These are phyloP conservation scores for Philereme vetulata DNA, from an alignment of 2,888 invertebrate genomes.

Conservation along the genomic window DNA sequence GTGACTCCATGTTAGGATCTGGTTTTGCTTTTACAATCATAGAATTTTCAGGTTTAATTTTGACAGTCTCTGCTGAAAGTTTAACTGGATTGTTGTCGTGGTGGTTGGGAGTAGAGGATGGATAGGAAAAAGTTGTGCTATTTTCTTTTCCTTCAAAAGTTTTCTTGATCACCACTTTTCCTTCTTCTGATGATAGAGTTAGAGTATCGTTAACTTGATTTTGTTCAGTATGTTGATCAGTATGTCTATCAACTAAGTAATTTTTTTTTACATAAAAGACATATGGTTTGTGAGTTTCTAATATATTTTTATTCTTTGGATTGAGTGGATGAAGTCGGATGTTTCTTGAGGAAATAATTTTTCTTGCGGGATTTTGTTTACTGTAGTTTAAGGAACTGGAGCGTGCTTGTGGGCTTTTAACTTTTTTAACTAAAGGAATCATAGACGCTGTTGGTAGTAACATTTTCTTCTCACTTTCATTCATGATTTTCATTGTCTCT, in stretches of 20 bases:
- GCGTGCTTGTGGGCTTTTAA: not conserved
- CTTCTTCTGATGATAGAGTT: not conserved
- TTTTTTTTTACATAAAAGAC: not conserved
- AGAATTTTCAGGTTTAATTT: not conserved
- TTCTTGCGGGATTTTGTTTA: not conserved
- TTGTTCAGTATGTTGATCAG: not conserved
- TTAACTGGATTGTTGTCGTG: not conserved
- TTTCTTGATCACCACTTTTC: not conserved
- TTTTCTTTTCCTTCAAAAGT: not conserved
- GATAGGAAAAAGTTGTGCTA: not conserved
- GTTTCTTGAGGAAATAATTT: constrained; percentile 1
- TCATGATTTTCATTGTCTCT: not conserved
- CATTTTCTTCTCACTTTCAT: constrained; percentile 1
- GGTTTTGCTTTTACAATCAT: constrained; percentile 1
- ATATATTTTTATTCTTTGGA: not conserved
- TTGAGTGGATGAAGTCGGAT: not conserved
- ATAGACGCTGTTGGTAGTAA: too few relatives aligned
- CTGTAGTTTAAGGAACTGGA: not conserved
- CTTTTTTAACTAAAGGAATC: too few relatives aligned
- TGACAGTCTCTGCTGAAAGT: not conserved
- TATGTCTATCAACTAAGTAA: not conserved
- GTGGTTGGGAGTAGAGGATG: not conserved
- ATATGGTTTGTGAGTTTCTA: not conserved
- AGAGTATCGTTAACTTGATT: constrained; percentile 1
- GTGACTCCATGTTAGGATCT: not conserved